Evolutionary conservation across 2,888 invertebrate species (phyloP).

Genomic region (Lycocerus yunnanus): DNA sequence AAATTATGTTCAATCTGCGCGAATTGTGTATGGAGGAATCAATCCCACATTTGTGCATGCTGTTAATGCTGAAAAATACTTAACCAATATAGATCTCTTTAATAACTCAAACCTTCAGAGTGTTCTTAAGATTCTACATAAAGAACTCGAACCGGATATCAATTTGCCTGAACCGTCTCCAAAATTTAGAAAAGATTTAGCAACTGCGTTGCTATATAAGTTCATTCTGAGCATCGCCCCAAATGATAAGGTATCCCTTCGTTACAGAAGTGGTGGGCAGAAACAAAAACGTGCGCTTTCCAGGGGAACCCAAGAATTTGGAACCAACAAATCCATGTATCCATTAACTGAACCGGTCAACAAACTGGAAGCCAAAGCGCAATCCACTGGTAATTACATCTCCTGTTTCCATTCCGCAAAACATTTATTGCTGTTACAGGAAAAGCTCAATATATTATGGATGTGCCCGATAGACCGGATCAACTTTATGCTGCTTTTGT

Average conservation of each 20-base stretch:
- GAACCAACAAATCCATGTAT: constrained; percentile 70
- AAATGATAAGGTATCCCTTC: constrained; percentile 55
- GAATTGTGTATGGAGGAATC: constrained; percentile 68
- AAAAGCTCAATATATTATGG: constrained; percentile 69
- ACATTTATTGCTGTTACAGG: constrained; percentile 52
- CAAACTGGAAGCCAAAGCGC: constrained; percentile 71
- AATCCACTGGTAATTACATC: constrained; percentile 36
- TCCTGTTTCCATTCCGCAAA: not conserved
- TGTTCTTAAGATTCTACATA: constrained; percentile 55
- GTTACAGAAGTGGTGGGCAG: constrained; percentile 62
- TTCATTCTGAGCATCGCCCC: constrained; percentile 64
- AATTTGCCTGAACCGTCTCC: constrained; percentile 69
- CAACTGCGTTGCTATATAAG: constrained; percentile 78
- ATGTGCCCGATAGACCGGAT: constrained; percentile 58
- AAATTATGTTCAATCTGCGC: not conserved
- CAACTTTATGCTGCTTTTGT: constrained; percentile 72
- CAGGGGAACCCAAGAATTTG: constrained; percentile 70
- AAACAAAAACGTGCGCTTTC: constrained; percentile 67
- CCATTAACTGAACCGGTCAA: constrained; percentile 75
- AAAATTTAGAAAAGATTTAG: constrained; percentile 69
- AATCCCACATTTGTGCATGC: constrained; percentile 59
- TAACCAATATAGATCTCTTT: constrained; percentile 52
- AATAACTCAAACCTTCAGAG: constrained; percentile 52
- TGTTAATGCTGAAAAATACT: constrained; percentile 54
- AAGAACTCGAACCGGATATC: constrained; percentile 67